Percentiles rank a stretch among this genome's conserved stretches.
Conservation (phyloP, 2,888 invertebrate species). For the Drosophila atripex region DNA sequence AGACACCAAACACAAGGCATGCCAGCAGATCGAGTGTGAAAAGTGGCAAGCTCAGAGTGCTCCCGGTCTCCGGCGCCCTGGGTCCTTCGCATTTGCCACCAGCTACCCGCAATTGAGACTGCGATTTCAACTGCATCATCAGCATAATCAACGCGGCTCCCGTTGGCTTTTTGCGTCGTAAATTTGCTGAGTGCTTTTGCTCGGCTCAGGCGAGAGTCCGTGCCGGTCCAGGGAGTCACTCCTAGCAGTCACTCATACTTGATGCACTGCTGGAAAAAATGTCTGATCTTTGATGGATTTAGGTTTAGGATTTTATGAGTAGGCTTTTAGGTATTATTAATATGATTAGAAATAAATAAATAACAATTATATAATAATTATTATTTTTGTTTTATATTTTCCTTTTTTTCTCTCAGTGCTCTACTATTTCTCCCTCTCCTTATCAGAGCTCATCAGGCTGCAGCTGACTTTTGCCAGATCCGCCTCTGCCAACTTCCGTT, state of each 20-base stretch:
- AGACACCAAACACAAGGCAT: slow-evolving; percentile 38
- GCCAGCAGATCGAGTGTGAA: slow-evolving; percentile 71
- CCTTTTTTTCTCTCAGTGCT: slow-evolving; percentile 13
- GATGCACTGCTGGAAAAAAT: slow-evolving; percentile 10
- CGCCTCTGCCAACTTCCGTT: slow-evolving; percentile 69
- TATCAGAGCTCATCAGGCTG: slow-evolving; percentile 39
- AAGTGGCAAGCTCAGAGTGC: slow-evolving; percentile 66
- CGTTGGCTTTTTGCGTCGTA: slow-evolving; percentile 76
- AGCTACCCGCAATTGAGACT: slow-evolving; percentile 33
- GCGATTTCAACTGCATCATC: slow-evolving; percentile 71
- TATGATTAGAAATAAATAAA: background rate
- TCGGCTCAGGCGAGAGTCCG: slow-evolving; percentile 34
- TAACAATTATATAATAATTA: background rate
- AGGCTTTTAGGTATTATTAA: too few species aligned
- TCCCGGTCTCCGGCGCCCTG: slow-evolving; percentile 3
- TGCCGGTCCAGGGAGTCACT: slow-evolving; percentile 34
- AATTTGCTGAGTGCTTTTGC: slow-evolving; percentile 74
- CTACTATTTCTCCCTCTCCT: slow-evolving; percentile 16
- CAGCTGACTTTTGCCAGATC: slow-evolving; percentile 50
- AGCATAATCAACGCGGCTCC: slow-evolving; percentile 75
- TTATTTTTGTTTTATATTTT: too few species aligned
- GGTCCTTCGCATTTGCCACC: slow-evolving; percentile 8
- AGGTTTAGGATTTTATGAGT: background rate
- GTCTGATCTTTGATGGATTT: background rate
- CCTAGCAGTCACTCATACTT: slow-evolving; percentile 22